phyloP scores from a whole-genome alignment of 2,888 invertebrate genomes.

The Catocala nupta region DNA sequence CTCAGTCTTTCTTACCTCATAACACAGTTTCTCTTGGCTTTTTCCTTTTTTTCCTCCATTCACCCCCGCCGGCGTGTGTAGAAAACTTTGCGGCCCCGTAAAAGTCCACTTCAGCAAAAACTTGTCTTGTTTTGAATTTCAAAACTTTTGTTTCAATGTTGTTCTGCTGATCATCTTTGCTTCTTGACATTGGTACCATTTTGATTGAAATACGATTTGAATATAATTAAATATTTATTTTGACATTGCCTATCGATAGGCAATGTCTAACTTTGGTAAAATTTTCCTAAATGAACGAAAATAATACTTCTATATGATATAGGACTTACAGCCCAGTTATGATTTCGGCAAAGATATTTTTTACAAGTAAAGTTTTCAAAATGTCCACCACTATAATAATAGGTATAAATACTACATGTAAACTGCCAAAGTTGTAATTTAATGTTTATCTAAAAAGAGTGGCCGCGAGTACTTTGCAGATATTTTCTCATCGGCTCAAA shows the following conservation, averaged over 20 bases:
- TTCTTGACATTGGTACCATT: conserved; percentile 16
- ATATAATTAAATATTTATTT: not conserved
- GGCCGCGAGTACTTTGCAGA: too few relatives aligned
- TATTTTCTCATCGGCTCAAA: too few relatives aligned
- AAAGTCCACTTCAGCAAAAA: conserved; percentile 52
- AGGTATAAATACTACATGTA: too few relatives aligned
- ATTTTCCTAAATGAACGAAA: too few relatives aligned
- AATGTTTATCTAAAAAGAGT: not conserved
- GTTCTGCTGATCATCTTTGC: conserved; percentile 35
- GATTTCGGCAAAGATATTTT: too few relatives aligned
- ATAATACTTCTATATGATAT: too few relatives aligned
- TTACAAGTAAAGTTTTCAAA: too few relatives aligned
- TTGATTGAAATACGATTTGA: conserved; percentile 13
- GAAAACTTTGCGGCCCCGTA: conserved; percentile 64
- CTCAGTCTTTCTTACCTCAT: conserved; percentile 83
- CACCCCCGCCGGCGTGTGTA: conserved; percentile 65
- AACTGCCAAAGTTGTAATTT: too few relatives aligned
- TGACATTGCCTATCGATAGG: too few relatives aligned
- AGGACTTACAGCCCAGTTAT: too few relatives aligned
- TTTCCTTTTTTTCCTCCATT: conserved; percentile 62
- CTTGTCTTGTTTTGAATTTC: conserved; percentile 59
- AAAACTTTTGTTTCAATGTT: conserved; percentile 49
- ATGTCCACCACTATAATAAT: too few relatives aligned
- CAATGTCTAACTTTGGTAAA: too few relatives aligned
- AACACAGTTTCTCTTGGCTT: conserved; percentile 81